Evolutionary conservation across 1,140 invertebrate genomes (phyloP).

Genomic region (Temnothorax curvispinosus): DNA sequence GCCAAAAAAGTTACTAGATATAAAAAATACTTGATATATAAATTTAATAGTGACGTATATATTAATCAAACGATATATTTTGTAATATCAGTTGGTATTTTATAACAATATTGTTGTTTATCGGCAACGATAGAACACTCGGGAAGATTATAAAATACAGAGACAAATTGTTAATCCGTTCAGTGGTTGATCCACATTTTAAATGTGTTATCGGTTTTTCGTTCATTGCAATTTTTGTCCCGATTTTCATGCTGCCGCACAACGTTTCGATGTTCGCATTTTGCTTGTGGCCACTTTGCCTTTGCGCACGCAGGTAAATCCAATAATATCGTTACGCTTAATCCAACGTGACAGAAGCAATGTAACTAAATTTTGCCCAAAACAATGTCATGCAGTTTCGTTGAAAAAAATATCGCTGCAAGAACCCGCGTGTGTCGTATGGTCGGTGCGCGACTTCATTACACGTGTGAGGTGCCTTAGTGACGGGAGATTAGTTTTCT

Average conservation of each 20-base stretch:
- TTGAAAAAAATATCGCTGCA: conserved; percentile 11
- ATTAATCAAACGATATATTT: not conserved
- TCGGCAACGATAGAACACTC: not conserved
- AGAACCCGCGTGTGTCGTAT: not conserved
- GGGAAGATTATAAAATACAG: not conserved
- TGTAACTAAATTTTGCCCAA: not conserved
- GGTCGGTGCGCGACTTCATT: conserved; percentile 11
- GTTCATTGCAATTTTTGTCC: not conserved
- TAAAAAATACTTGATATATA: not conserved
- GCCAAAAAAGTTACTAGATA: not conserved
- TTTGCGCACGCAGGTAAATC: conserved; percentile 13
- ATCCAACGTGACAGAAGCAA: not conserved
- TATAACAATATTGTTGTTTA: not conserved
- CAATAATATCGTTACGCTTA: conserved; percentile 33
- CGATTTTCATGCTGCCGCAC: not conserved
- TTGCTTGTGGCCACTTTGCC: not conserved
- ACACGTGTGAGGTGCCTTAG: conserved; percentile 9
- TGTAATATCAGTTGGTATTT: not conserved
- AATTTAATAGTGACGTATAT: not conserved
- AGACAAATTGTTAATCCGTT: conserved; percentile 10
- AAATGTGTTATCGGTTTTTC: not conserved
- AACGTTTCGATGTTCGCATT: not conserved
- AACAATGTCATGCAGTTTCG: not conserved
- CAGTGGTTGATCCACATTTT: not conserved
- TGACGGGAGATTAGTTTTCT: conserved; percentile 19